Conservation (phyloP, 2,888 invertebrate genomes). For the Blastobasis adustella region DNA sequence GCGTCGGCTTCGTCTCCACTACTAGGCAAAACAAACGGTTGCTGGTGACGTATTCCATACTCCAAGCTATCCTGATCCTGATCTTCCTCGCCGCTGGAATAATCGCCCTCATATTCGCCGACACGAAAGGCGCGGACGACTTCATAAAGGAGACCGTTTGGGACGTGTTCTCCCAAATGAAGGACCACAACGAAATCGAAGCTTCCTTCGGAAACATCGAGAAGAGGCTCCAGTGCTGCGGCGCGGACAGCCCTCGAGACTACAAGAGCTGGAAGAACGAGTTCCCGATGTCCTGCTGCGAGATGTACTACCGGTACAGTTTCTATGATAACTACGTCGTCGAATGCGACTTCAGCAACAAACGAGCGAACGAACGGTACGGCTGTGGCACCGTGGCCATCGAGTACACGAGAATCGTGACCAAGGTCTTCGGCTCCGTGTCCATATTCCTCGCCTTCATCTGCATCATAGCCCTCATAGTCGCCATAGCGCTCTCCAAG, state of each 20-base stretch:
- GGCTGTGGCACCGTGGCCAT: slow-evolving; percentile 54
- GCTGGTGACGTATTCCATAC: slow-evolving; percentile 36
- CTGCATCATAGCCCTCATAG: slow-evolving; percentile 35
- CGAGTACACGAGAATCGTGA: slow-evolving; percentile 48
- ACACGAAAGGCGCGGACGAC: slow-evolving; percentile 42
- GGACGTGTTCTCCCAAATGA: slow-evolving; percentile 53
- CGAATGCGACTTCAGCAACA: slow-evolving; percentile 58
- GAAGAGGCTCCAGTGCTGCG: slow-evolving; percentile 57
- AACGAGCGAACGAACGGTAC: slow-evolving; percentile 57
- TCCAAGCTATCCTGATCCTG: slow-evolving; percentile 35
- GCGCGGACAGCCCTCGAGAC: slow-evolving; percentile 54
- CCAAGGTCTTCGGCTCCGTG: slow-evolving; percentile 42
- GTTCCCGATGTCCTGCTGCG: slow-evolving; percentile 61
- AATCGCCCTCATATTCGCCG: slow-evolving; percentile 49
- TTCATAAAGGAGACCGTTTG: slow-evolving; percentile 59
- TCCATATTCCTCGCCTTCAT: slow-evolving; percentile 46
- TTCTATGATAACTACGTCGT: slow-evolving; percentile 47
- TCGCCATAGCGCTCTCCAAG: slow-evolving; percentile 36
- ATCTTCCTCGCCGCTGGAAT: slow-evolving; percentile 36
- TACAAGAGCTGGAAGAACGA: slow-evolving; percentile 54
- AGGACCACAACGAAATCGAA: slow-evolving; percentile 36
- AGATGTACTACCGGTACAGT: slow-evolving; percentile 47
- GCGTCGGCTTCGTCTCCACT: slow-evolving; percentile 50
- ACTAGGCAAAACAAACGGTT: slow-evolving; percentile 40
- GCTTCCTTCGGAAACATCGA: slow-evolving; percentile 44